A percentile compares a stretch with the other conserved stretches of the same genome.
Evolutionary conservation across 1,140 invertebrate species (phyloP).

Genomic region (Papilio aristodemus): DNA sequence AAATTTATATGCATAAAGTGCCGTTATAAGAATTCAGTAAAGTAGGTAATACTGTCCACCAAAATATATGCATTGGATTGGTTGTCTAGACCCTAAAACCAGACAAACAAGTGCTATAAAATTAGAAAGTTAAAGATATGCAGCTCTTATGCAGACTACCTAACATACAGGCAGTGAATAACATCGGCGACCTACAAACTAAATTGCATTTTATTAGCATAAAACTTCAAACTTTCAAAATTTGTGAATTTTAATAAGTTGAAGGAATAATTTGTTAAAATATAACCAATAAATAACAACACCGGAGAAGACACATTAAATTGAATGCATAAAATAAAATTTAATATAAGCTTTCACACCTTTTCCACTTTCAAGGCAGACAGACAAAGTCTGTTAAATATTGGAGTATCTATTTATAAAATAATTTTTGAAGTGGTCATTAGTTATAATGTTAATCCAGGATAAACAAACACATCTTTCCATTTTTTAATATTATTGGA

Average conservation of each 20-base stretch:
- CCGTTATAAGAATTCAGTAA: neutral
- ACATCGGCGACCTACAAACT: slow-evolving; percentile 70
- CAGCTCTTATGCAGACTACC: slow-evolving; percentile 69
- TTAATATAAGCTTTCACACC: neutral
- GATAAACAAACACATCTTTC: too few species aligned
- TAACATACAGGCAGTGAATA: slow-evolving; percentile 48
- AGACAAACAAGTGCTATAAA: slow-evolving; percentile 69
- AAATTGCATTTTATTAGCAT: slow-evolving; percentile 78
- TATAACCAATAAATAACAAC: slow-evolving; percentile 17
- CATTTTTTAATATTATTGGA: too few species aligned
- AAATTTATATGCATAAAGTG: neutral
- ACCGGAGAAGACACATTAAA: neutral
- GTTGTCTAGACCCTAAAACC: slow-evolving; percentile 72
- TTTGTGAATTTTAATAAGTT: slow-evolving; percentile 47
- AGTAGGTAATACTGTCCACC: neutral
- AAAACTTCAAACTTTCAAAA: slow-evolving; percentile 63
- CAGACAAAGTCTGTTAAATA: neutral
- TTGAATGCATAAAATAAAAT: neutral
- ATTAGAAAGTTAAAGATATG: slow-evolving; percentile 77
- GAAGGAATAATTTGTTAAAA: slow-evolving; percentile 35
- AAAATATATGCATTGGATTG: slow-evolving; percentile 36
- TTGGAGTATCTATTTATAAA: too few species aligned
- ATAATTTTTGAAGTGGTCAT: too few species aligned
- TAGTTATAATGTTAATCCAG: too few species aligned
- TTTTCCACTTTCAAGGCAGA: neutral